Evolutionary conservation across 2,797 vertebrate genomes (phyloP).

Genomic region (Aphelocoma californica): DNA sequence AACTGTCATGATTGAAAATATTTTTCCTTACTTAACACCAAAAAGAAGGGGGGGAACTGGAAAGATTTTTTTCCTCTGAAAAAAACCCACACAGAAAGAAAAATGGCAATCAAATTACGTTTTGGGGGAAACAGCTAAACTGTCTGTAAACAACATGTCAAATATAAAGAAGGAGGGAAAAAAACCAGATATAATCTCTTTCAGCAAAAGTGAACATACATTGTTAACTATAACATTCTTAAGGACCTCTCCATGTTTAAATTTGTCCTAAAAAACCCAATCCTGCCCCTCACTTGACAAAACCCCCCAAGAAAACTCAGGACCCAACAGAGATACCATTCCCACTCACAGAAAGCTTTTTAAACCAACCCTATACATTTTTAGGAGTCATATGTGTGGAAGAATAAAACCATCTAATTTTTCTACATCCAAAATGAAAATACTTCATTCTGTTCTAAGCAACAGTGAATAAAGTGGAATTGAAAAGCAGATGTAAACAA

Average conservation of each 20-base stretch:
- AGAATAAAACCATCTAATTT: background rate
- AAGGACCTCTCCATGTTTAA: background rate
- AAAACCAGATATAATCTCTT: accelerated
- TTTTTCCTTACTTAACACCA: background rate
- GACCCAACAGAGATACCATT: background rate
- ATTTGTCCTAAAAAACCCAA: background rate
- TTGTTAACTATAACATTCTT: background rate
- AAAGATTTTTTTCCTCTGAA: background rate
- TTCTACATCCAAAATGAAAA: background rate
- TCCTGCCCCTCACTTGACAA: accelerated
- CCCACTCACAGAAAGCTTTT: background rate
- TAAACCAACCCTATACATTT: background rate
- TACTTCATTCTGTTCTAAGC: background rate
- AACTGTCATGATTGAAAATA: background rate
- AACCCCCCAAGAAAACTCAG: accelerated
- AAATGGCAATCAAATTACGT: background rate
- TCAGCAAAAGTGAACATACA: background rate
- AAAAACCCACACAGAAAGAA: background rate
- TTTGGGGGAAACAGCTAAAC: background rate
- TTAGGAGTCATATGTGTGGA: background rate
- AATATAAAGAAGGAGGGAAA: background rate
- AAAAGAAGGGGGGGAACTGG: background rate
- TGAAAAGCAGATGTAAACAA: background rate
- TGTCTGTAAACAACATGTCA: background rate
- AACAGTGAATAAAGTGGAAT: background rate